A percentile compares a stretch with the other conserved stretches of the same genome.
Evolutionary conservation across 2,797 vertebrate genomes (phyloP).

Genomic region (Urocyon cinereoargenteus): DNA sequence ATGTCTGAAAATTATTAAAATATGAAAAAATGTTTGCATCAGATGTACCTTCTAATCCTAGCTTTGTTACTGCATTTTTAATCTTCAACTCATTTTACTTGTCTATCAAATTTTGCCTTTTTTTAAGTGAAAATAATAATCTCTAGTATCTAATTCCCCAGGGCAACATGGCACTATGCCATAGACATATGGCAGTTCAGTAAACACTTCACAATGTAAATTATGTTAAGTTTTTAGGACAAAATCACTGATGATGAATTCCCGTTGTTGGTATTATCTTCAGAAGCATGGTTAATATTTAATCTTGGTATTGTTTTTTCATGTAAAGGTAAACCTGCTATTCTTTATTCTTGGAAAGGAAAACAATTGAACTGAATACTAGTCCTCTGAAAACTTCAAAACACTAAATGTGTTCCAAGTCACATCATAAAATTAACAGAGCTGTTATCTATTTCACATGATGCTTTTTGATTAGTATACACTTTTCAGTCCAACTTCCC

Average conservation of each 20-base stretch:
- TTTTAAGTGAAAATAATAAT: slow-evolving; percentile 45
- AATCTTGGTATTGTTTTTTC: not conserved
- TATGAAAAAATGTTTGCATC: slow-evolving; percentile 34
- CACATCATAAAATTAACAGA: not conserved
- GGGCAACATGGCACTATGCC: not conserved
- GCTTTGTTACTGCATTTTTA: not conserved
- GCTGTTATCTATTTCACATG: not conserved
- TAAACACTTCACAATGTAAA: slow-evolving; percentile 39
- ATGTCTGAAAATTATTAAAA: slow-evolving; percentile 3
- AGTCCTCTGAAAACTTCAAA: not conserved
- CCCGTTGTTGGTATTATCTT: not conserved
- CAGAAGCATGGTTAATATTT: not conserved
- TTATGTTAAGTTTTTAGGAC: not conserved
- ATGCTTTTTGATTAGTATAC: not conserved
- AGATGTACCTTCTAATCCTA: not conserved
- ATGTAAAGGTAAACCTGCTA: not conserved
- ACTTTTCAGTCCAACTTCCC: not conserved
- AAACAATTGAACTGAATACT: slow-evolving; percentile 4
- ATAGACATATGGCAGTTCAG: not conserved
- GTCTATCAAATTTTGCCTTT: not conserved
- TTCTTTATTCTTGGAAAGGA: slow-evolving; percentile 7
- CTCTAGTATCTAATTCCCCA: not conserved
- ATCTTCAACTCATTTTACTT: slow-evolving; percentile 18
- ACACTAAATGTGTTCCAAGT: not conserved
- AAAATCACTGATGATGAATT: slow-evolving; percentile 29